Evolutionary conservation across 2,113 vertebrate species (phyloP).

Genomic region (Ascaphus truei): DNA sequence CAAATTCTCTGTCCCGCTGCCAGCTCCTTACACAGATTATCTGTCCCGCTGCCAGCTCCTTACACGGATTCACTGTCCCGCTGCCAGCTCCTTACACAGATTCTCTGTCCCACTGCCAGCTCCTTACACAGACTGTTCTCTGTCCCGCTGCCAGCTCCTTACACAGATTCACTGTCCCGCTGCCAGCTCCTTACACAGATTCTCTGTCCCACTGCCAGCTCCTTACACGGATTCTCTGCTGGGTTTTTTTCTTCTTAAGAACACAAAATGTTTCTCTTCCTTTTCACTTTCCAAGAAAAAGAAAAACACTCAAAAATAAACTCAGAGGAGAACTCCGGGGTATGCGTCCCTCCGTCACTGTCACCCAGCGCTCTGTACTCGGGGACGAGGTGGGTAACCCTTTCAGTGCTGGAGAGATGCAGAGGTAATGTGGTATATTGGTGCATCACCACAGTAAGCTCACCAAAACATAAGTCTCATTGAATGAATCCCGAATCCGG

Average conservation of each 20-base stretch:
- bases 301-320: neutral
- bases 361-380: too few relatives aligned
- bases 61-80: constrained; percentile 25
- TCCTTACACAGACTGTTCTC: constrained; percentile 34
- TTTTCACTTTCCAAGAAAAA: constrained; percentile 33
- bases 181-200: constrained; percentile 36
- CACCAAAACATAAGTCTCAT: too few relatives aligned
- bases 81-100: constrained; percentile 35
- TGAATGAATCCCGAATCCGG: too few relatives aligned
- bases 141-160: constrained; percentile 27
- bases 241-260: constrained; percentile 29
- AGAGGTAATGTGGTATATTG: too few relatives aligned
- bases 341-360: neutral
- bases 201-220: constrained; percentile 31
- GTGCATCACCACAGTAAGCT: too few relatives aligned
- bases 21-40: too few relatives aligned
- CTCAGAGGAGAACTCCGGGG: neutral
- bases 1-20: constrained; percentile 30
- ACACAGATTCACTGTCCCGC: constrained; percentile 29
- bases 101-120: constrained; percentile 30
- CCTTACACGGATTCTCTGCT: constrained; percentile 30
- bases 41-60: too few relatives aligned
- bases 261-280: constrained; percentile 37
- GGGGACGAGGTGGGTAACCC: too few relatives aligned
- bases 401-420: too few relatives aligned